Evolutionary conservation across 37 sponge, comb jelly and placozoan species (phyloP), one percentile per base, ranked within the genome.

Genomic region (Cliona cf. orientalis): DNA sequence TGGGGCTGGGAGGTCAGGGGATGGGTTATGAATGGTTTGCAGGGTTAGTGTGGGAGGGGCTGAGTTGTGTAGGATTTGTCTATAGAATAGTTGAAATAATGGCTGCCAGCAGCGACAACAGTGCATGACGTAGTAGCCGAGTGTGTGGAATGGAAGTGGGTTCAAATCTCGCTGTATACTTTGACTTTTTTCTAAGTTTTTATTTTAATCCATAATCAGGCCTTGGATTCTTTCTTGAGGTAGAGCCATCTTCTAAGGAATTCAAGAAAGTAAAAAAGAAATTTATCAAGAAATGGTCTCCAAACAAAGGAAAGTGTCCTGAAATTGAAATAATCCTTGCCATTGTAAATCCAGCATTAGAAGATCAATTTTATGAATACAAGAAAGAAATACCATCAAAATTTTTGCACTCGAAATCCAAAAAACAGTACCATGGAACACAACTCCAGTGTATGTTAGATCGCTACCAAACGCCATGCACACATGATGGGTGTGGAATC

Each of bases 371-470:
- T 23, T 25, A 33, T 19, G 44, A 43, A 33, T 71, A 71, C 29
- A 43, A 23, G 53, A 9, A 5, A 43, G 28, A 14, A 71, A 41
- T 19, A 31, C 23, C 19, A 61, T 17, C 11, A 61, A 61, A 31
- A n/a, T n/a, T n/a, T n/a, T n/a, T n/a, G n/a, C n/a, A 14, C 53
- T 49, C 53, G 14, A 49, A 49, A 19, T 49, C 14, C 53, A 49
- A 49, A 9, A 49, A 49, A 49, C 53, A 49, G 53, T 49, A 19
- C 67, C 38, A 39, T 34, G 67, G 67, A 7, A 66, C 44, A 71
- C 31, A 23, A 3, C 46, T 71, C 2, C 28, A 6, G 2, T 71
- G 71, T 71, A 31, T 36, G n/a, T 29, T 71, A 28, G 7, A 71
- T 5, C 42, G 3, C 19, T 71, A 71, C 28, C 46, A 43, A 41